Evolutionary conservation across 1,140 invertebrate species (phyloP).

Genomic region (Tetramorium alpestre): DNA sequence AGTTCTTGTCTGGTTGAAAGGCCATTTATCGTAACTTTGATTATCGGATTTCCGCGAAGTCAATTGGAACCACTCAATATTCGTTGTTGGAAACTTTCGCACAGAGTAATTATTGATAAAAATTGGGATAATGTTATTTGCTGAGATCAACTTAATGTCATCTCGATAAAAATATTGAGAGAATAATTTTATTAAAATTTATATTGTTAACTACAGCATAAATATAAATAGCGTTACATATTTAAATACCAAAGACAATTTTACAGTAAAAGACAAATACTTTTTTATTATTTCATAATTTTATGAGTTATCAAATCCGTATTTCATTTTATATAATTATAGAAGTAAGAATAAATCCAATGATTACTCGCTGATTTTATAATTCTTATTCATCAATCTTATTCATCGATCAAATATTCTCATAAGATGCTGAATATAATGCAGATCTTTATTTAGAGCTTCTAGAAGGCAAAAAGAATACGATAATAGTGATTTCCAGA

Average conservation of each 20-base stretch:
- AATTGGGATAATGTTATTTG: slow-evolving; percentile 31
- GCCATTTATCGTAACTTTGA: slow-evolving; percentile 53
- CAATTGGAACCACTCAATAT: slow-evolving; percentile 36
- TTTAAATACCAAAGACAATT: neutral
- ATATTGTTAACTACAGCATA: neutral
- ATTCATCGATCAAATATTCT: neutral
- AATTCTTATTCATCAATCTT: neutral
- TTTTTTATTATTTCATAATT: slow-evolving; percentile 13
- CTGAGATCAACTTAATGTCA: neutral
- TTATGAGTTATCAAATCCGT: neutral
- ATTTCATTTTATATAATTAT: neutral
- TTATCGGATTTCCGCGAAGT: slow-evolving; percentile 45
- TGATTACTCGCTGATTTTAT: neutral
- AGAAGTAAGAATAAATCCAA: neutral
- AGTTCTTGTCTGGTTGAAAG: slow-evolving; percentile 37
- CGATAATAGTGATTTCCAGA: neutral
- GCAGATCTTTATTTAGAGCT: neutral
- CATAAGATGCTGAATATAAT: neutral
- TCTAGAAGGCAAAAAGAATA: slow-evolving; percentile 22
- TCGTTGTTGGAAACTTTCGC: slow-evolving; percentile 27
- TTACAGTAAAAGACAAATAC: neutral
- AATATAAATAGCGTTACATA: neutral
- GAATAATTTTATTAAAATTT: neutral
- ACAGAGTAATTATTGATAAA: slow-evolving; percentile 40
- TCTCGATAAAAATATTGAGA: neutral